Evolutionary conservation across 2,888 invertebrate species (phyloP), one percentile per base, ranked within the genome.

Genomic region (Rutpela maculata): DNA sequence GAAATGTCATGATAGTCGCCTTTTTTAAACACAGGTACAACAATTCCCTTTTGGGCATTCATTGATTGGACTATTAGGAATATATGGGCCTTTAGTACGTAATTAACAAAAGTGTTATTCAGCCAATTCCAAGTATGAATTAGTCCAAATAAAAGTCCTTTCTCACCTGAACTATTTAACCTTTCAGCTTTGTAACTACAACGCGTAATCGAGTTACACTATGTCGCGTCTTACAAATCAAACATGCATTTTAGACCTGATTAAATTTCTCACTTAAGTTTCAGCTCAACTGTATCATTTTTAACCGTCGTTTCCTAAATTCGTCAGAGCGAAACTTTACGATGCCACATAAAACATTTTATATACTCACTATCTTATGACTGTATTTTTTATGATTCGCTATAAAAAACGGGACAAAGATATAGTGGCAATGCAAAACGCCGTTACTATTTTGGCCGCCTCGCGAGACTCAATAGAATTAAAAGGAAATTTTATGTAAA

Each of bases 361-460:
- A 80, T 80, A 77, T 69, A 80, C 73, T 78, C 75, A 71, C 80
- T 80, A 78, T 80, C 78, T 80, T 74, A 80, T 50, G 78, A 74
- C 74, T 77, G 77, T 38, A 71, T 78, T 80, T 80, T 80, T 80
- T 78, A 80, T 77, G 80, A 60, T 55, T 31, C n/a, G 38, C 71
- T 67, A 63, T 77, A 80, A 78, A 78, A 80, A 74, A 59, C 62
- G 63, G 72, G 72, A 72, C 72, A 63, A 63, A 72, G 63, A 72
- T 72, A 26, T 72, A 72, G 50, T 72, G 60, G 43, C 60, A 62
- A 59, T 60, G 70, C 38, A 59, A 60, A 60, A 38, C 12, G 70
- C 22, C 70, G 43, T 59, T 60, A 60, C 60, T 18, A 35, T 60
- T 69, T 56, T 38, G 43, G 43, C n/a, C 19, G 43, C 19, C 17